These are phyloP conservation scores for Pelmatolapia mariae DNA, from an alignment of 2,113 vertebrate species.

Conservation along the genomic window DNA sequence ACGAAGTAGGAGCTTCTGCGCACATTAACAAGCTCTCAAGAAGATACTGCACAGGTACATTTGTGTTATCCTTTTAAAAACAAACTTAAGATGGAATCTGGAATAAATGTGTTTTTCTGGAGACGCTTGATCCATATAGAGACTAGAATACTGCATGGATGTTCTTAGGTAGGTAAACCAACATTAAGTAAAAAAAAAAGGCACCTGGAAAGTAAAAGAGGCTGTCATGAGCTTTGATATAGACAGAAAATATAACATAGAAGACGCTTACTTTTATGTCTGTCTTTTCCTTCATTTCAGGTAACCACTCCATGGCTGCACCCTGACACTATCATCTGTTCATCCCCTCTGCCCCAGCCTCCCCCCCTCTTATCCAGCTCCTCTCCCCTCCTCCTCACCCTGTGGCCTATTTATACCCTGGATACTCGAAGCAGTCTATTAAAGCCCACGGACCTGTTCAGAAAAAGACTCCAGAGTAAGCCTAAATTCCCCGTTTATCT, in stretches of 20 bases:
- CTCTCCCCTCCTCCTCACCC: conserved; percentile 39
- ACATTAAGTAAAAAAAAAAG: background rate
- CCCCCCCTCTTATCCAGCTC: background rate
- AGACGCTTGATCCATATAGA: background rate
- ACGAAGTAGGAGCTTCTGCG: background rate
- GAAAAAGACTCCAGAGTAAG: conserved; percentile 3
- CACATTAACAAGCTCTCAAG: background rate
- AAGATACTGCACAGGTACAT: background rate
- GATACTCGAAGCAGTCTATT: conserved; percentile 44
- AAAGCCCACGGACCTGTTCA: conserved; percentile 30
- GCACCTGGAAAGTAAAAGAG: background rate
- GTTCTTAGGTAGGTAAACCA: background rate
- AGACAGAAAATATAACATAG: background rate
- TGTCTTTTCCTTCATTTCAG: conserved; percentile 23
- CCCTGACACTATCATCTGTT: conserved; percentile 53
- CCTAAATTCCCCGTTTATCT: background rate
- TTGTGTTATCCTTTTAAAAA: background rate
- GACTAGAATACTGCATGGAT: background rate
- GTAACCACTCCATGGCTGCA: background rate
- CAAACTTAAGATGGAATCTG: background rate
- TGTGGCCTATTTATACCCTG: conserved; percentile 60
- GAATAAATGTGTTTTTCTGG: background rate
- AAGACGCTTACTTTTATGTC: background rate
- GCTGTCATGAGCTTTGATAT: background rate
- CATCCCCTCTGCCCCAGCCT: background rate